Base-by-base conservation (phyloP, 2,888 invertebrate species). In the Ommatoiulus sabulosus region DNA sequence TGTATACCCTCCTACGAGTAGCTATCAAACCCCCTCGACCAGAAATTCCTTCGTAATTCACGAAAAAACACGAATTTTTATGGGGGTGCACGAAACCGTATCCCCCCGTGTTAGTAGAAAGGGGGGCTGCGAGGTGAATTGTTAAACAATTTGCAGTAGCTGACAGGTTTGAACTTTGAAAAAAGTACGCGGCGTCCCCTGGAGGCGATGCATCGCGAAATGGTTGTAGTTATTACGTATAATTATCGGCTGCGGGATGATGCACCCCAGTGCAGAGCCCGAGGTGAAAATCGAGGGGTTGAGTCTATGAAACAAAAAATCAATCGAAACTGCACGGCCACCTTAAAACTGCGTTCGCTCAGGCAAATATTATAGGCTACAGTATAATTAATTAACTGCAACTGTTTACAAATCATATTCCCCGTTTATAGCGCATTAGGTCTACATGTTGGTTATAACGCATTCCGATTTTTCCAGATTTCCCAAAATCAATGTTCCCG, bases 41-140 rank as follows among this genome's bases (percentile, higher is more conserved):
- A 63, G 63, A 63, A 63, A 63, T 63, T n/a, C 63, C 63, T 63
- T 63, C 63, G 63, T 20, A 63, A 63, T 63, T 63, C 63, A 63
- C 0, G 63, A 20, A 20, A 63, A 63, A 63, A 63, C 10, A 63
- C 20, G 63, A 20, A 63, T 63, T 63, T 63, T 63, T 20, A 63
- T 4, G n/a, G 20, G 20, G 20, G 20, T 0, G 20, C 63, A 20
- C 6, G 5, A 52, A 52, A 52, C 52, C 10, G 63, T 4, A 20
- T 63, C 20, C 48, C 6, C 20, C 20, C 20, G n/a, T 20, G 15
- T 15, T 6, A n/a, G 63, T 63, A 20, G 20, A 63, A 63, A 63
- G 63, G 63, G 63, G 63, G 63, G 10, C 20, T 1, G 7, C 6
- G 63, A 63, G 63, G 63, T 63, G 63, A 63, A 63, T 5, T 63